Evolutionary conservation across 2,113 vertebrate genomes (phyloP), one percentile per base, ranked within the genome.

Genomic region (Beaufortia kweichowensis): DNA sequence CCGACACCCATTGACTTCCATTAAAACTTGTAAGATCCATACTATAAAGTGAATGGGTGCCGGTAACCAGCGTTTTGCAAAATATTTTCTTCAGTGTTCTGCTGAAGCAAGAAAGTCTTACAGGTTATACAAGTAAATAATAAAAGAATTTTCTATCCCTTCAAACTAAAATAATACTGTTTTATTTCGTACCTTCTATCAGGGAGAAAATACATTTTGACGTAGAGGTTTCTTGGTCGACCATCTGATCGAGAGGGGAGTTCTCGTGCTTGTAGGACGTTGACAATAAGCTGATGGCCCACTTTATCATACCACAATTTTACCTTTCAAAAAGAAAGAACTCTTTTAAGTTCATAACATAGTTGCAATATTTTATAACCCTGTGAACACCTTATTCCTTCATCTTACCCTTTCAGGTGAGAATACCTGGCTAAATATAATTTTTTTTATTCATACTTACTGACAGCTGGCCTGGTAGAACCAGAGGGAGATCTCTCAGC

Each of bases 261-360:
- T 84, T 97, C 96, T 88, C 92, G 96, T 90, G 97, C 97, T 93
- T 98, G 96, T 61, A 99, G 94, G 84, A 98, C 96, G 86, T 98
- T 98, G 79, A 98, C 97, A 81, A 98, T 98, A 87, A 99, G 89
- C 84, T 98, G 96, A 88, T 98, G 96, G 56, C 96, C 96, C 73
- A 97, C 96, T 91, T 97, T 98, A 89, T 99, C 97, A 2, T 99
- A 98, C 95, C 95, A 98, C 77, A 99, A 89, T 87, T 98, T 99
- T 77, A 98, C 95, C 97, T 99, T 81, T 3, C 82, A 23, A 50
- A 19, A 72, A 67, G 31, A 55, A 48, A 33, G 53, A 53, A 35
- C 48, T 35, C n/a, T 24, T 31, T 17, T 1, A 62, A 31, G 6
- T 33, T 33, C 3, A 19, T 14, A 64, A 63, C 62, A 17, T n/a